phyloP scores from a whole-genome alignment of 2,113 vertebrate species.

The Hippotragus niger region DNA sequence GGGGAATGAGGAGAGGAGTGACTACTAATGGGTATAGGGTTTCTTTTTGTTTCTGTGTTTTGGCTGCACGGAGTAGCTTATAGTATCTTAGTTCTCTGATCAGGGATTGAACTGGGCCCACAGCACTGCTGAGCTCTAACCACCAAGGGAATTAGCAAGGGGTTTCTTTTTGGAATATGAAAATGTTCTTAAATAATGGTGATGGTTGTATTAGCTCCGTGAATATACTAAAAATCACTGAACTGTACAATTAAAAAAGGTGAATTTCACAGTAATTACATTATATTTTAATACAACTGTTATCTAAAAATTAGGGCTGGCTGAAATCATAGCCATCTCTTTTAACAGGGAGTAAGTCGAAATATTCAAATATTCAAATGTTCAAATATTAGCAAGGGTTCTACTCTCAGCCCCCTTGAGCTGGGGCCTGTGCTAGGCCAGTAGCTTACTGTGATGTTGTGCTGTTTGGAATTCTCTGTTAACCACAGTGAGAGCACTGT shows the following conservation, averaged over 20 bases:
- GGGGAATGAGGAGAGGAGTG: background rate
- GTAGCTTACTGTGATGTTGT: constrained; percentile 84
- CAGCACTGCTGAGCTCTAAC: background rate
- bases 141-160: background rate
- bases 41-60: background rate
- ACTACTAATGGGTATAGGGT: background rate
- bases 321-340: background rate
- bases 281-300: background rate
- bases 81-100: background rate
- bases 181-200: background rate
- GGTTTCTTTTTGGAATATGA: background rate
- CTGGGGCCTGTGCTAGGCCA: background rate
- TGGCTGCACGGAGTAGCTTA: background rate
- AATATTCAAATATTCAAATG: too few species aligned
- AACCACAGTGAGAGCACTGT: constrained; percentile 95
- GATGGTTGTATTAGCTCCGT: background rate
- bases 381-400: background rate
- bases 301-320: background rate
- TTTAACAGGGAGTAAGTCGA: background rate
- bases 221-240: background rate
- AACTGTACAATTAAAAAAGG: background rate
- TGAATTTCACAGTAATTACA: background rate
- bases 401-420: background rate
- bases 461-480: constrained; percentile 93
- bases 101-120: background rate